phyloP scores from a whole-genome alignment of 2,113 vertebrate species.

The Etia nguti region DNA sequence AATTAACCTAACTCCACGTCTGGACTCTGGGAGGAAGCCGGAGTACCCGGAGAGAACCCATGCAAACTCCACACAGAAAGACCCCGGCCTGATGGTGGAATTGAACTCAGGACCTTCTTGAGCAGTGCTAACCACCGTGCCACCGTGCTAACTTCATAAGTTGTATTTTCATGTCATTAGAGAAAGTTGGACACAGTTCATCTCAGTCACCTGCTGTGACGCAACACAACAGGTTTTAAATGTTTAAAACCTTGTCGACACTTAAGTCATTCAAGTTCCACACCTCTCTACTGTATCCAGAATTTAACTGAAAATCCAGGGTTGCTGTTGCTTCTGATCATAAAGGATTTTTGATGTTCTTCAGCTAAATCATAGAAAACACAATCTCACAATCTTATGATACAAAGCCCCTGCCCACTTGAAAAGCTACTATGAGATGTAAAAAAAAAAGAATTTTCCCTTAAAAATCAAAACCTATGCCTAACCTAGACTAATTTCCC shows the following conservation, averaged over 20 bases:
- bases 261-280: background rate
- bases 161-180: background rate
- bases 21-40: background rate
- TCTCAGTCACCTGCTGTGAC: background rate
- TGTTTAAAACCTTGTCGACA: background rate
- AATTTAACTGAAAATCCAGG: background rate
- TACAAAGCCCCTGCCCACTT: background rate
- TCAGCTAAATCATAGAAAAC: background rate
- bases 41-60: background rate
- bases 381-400: background rate
- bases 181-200: background rate
- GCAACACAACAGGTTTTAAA: background rate
- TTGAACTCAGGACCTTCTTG: no score
- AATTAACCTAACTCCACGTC: background rate
- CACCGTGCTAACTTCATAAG: background rate
- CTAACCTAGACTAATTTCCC: background rate
- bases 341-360: background rate
- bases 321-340: background rate
- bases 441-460: fast-evolving
- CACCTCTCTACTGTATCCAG: background rate
- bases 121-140: no score
- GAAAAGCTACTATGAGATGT: fast-evolving
- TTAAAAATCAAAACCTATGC: background rate
- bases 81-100: no score
- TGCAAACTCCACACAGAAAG: no score